These are phyloP conservation scores for Drosophila murphyi DNA, from an alignment of 1,140 invertebrate genomes.

Conservation along the genomic window DNA sequence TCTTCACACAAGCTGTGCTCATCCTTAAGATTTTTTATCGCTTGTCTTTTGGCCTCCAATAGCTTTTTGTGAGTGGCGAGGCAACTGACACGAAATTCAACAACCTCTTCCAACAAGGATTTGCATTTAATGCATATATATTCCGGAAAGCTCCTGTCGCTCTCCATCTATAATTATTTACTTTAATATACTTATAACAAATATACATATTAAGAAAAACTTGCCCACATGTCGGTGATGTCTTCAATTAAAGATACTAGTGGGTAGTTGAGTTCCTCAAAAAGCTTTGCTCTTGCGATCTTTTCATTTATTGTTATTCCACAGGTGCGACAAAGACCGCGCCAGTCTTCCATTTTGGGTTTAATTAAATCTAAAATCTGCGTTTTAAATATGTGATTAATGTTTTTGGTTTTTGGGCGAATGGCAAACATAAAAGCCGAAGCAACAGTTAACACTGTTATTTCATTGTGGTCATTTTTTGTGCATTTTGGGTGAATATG, in stretches of 20 bases:
- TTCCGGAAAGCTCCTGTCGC: slow-evolving; percentile 43
- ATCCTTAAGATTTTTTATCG: not conserved
- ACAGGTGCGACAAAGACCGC: slow-evolving; percentile 54
- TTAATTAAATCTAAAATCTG: not conserved
- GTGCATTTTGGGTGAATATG: not conserved
- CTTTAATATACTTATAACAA: not conserved
- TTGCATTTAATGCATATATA: slow-evolving; percentile 52
- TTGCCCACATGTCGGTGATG: slow-evolving; percentile 62
- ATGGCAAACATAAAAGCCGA: slow-evolving; percentile 6
- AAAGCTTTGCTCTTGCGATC: slow-evolving; percentile 24
- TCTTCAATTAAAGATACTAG: slow-evolving; percentile 55
- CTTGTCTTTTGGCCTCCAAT: slow-evolving; percentile 15
- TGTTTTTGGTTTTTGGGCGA: slow-evolving; percentile 19
- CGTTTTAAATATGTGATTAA: not conserved
- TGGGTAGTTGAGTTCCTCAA: slow-evolving; percentile 39
- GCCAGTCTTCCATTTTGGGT: slow-evolving; percentile 27
- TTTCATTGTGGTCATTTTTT: slow-evolving; percentile 2
- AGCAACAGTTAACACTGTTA: not conserved
- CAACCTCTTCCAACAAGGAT: slow-evolving; percentile 29
- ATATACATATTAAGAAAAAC: not conserved
- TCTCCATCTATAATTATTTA: slow-evolving; percentile 43
- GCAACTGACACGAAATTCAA: slow-evolving; percentile 45
- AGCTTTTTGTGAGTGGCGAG: slow-evolving; percentile 45
- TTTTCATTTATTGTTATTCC: slow-evolving; percentile 34
- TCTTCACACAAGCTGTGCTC: not conserved